These are phyloP conservation scores for Cantharis nigra DNA, from an alignment of 2,888 invertebrate genomes.

Conservation along the genomic window DNA sequence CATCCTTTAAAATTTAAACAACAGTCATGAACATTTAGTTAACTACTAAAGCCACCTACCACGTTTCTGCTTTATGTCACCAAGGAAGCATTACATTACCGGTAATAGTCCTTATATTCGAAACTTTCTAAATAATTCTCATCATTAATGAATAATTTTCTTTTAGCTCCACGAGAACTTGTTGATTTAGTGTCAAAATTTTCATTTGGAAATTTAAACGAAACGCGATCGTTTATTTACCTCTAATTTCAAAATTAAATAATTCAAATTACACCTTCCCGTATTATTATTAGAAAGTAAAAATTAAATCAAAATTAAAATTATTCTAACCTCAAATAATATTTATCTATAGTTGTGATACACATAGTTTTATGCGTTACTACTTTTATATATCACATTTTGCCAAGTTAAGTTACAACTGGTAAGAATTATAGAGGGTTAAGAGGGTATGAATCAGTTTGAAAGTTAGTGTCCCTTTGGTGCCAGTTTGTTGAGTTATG, in stretches of 20 bases:
- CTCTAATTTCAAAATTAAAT: no score
- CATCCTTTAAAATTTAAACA: slow-evolving; percentile 23
- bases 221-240: not conserved
- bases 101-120: not conserved
- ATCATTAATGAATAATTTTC: not conserved
- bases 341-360: not conserved
- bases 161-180: not conserved
- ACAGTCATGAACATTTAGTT: slow-evolving; percentile 11
- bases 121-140: not conserved
- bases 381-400: slow-evolving; percentile 32
- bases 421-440: slow-evolving; percentile 27
- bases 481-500: slow-evolving; percentile 32
- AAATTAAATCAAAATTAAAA: not conserved
- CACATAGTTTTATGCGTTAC: not conserved
- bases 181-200: not conserved
- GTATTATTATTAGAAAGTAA: no score
- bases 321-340: not conserved
- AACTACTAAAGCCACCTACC: slow-evolving; percentile 2
- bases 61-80: not conserved
- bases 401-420: slow-evolving; percentile 29
- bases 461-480: slow-evolving; percentile 34
- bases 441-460: slow-evolving; percentile 32
- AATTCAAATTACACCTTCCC: no score
- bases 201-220: not conserved
- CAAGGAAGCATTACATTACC: not conserved